These are phyloP conservation scores for Caenorhabditis sp. DNA, from an alignment of 2,888 invertebrate species.

Conservation along the genomic window DNA sequence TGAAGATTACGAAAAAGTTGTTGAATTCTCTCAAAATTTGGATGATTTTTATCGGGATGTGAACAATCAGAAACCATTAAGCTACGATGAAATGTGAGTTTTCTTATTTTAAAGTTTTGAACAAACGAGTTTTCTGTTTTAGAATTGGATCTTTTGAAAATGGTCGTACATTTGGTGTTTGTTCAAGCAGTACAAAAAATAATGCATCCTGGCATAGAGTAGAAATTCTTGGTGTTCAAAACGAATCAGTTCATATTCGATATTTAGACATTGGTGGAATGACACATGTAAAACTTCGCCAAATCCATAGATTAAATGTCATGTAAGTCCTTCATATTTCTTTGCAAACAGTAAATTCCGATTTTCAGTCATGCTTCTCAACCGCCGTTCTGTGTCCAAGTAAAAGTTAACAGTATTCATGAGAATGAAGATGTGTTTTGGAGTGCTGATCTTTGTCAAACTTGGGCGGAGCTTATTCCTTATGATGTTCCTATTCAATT, in stretches of 20 bases:
- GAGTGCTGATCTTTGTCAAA: background rate
- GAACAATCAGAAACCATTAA: background rate
- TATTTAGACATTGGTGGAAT: background rate
- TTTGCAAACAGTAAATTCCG: background rate
- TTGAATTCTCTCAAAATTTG: background rate
- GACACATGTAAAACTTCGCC: background rate
- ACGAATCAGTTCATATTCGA: background rate
- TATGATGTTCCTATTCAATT: background rate
- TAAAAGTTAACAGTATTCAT: background rate
- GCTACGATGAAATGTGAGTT: background rate
- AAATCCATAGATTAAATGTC: background rate
- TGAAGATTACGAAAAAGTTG: background rate
- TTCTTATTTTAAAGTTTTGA: too few relatives aligned
- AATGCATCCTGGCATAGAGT: background rate
- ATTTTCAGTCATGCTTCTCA: background rate
- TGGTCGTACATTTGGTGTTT: background rate
- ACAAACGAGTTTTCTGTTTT: background rate
- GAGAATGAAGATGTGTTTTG: background rate
- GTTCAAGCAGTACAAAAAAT: background rate
- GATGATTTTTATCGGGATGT: background rate
- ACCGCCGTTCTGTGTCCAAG: background rate
- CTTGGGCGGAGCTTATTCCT: background rate
- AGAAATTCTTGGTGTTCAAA: background rate
- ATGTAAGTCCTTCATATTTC: background rate
- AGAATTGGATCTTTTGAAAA: background rate